Evolutionary conservation across 1,140 invertebrate genomes (phyloP), one percentile per base, ranked within the genome.

Genomic region (Phymorhynchus buccinoides): DNA sequence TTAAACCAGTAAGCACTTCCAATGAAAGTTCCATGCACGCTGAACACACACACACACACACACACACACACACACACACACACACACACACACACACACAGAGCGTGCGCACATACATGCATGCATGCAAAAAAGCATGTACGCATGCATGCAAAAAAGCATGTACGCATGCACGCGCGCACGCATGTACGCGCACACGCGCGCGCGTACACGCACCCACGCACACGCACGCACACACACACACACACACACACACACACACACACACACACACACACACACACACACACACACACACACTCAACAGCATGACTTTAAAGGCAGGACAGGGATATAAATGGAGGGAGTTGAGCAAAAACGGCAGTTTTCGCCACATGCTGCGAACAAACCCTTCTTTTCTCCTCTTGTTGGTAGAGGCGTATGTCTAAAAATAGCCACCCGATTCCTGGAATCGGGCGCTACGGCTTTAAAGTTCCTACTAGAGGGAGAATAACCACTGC

Each of bases 211-310:
- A 39, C 18, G 3, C 41, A 22, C 44, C 56, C 42, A 62, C 42
- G n/a, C 32, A 71, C 30, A 83, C 44, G n/a, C 41, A 52, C 77
- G 12, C 39, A 52, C 39, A 42, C 39, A 42, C 77, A n/a, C 77
- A 42, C 35, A n/a, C 77, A 42, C 44, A n/a, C 77, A 52, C 39
- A 42, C 77, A 79, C 77, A 79, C 22, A 27, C 41, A 52, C 80
- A 32, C 27, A 62, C 42, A 37, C 80, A 52, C 35, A n/a, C 52
- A 56, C 32, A 27, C 35, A 56, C 35, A 56, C 42, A 30, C 35
- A 44, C 44, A 81, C 35, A 39, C 42, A 81, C 42, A 52, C 52
- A 39, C 35, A 52, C 44, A 48, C 37, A 32, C 35, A 82, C 9
- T 52, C 48, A 52, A 44, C 48, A 14, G 4, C 39, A 56, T 42